A percentile compares a stretch with the other conserved stretches of the same genome.
phyloP scores from a whole-genome alignment of 2,888 invertebrate species.

The Keiferia lycopersicella region DNA sequence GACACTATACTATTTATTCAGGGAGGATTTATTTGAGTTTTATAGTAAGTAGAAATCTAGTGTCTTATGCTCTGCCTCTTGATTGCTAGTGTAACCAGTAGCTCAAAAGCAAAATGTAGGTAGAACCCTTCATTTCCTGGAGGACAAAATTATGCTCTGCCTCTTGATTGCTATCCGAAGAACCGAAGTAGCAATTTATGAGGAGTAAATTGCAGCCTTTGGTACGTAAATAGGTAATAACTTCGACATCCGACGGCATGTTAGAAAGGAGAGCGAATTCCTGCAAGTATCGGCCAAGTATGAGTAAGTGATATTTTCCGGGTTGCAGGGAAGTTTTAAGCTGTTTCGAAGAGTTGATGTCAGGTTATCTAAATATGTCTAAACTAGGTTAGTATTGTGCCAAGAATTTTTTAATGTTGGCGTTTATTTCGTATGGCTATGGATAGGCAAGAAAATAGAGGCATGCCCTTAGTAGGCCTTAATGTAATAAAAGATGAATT shows the following conservation, averaged over 20 bases:
- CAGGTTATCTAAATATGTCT: neutral
- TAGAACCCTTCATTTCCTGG: conserved; percentile 8
- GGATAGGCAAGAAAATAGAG: too few species aligned
- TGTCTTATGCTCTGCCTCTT: too few species aligned
- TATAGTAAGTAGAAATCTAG: too few species aligned
- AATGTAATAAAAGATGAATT: too few species aligned
- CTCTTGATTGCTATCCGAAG: conserved; percentile 9
- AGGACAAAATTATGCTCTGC: conserved; percentile 13
- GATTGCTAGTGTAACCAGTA: too few species aligned
- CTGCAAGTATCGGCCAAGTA: neutral
- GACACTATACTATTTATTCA: too few species aligned
- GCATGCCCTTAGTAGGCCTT: too few species aligned
- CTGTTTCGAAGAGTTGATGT: neutral
- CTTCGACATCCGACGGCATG: conserved; percentile 11
- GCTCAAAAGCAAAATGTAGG: neutral
- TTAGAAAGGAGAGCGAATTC: conserved; percentile 16
- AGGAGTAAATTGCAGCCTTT: conserved; percentile 7
- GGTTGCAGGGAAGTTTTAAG: conserved; percentile 1
- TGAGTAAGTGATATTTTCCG: conserved; percentile 9
- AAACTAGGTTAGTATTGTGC: neutral
- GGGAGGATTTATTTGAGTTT: too few species aligned
- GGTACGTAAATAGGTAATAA: conserved; percentile 12
- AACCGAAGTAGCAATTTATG: conserved; percentile 17
- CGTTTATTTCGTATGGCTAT: neutral
- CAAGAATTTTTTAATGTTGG: neutral